Evolutionary conservation across 2,888 invertebrate species (phyloP).

Genomic region (Leptura quadrifasciata): DNA sequence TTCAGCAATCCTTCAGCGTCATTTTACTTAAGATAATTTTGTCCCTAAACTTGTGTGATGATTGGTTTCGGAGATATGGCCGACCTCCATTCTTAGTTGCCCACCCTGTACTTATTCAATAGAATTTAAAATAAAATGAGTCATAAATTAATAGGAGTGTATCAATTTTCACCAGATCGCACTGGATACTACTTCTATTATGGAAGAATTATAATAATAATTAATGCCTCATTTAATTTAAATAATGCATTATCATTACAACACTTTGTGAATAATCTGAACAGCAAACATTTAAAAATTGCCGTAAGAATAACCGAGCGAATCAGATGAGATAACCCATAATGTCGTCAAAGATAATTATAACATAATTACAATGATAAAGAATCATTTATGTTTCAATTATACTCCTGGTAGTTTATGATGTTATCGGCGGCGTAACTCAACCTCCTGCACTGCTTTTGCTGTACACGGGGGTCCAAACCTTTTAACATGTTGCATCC

Average conservation of each 20-base stretch:
- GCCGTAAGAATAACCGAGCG: not conserved
- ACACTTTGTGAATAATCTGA: not conserved
- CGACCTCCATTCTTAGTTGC: too few relatives aligned
- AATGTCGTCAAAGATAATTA: not conserved
- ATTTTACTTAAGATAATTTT: too few relatives aligned
- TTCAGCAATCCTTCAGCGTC: too few relatives aligned
- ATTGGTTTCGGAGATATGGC: too few relatives aligned
- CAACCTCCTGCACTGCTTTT: not conserved
- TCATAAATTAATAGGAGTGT: too few relatives aligned
- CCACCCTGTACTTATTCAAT: too few relatives aligned
- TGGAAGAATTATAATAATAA: too few relatives aligned
- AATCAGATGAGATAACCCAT: not conserved
- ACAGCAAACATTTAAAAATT: not conserved
- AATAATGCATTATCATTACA: not conserved
- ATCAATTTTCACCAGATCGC: too few relatives aligned
- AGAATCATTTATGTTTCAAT: not conserved
- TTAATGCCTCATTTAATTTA: not conserved
- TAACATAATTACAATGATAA: not conserved
- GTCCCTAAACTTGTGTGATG: too few relatives aligned
- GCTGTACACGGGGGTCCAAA: not conserved
- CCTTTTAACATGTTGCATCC: not conserved
- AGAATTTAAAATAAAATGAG: too few relatives aligned
- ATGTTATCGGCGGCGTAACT: not conserved
- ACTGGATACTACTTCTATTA: too few relatives aligned
- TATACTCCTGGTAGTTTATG: not conserved